Evolutionary conservation across 2,113 vertebrate species (phyloP).

Genomic region (Poeciliopsis retropinna): DNA sequence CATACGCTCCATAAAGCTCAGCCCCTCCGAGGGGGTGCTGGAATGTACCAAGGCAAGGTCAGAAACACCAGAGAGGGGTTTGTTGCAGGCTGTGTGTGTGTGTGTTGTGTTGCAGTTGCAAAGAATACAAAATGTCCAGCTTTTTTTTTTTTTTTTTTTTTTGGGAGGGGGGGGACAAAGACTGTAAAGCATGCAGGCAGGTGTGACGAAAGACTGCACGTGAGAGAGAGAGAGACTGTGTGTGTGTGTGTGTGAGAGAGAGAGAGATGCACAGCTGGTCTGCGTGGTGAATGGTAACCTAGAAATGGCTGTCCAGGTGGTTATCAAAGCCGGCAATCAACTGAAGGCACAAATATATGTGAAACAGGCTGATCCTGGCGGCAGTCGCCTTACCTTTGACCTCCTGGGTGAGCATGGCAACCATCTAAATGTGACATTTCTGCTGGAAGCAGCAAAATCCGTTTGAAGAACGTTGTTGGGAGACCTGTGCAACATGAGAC

Average conservation of each 20-base stretch:
- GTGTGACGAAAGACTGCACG: conserved; percentile 27
- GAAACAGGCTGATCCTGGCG: conserved; percentile 2
- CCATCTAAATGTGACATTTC: background rate
- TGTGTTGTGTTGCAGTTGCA: conserved; percentile 21
- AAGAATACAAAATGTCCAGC: conserved; percentile 49
- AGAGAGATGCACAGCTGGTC: background rate
- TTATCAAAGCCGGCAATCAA: conserved; percentile 30
- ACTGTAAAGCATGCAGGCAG: conserved; percentile 44
- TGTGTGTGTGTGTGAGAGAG: too few species aligned
- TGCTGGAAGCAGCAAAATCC: background rate
- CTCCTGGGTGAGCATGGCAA: background rate
- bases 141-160: too few species aligned
- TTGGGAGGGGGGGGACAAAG: conserved; percentile 33
- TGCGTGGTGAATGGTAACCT: conserved; percentile 37
- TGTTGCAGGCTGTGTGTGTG: background rate
- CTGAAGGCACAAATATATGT: conserved; percentile 14
- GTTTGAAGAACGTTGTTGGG: background rate
- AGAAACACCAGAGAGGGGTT: conserved; percentile 61
- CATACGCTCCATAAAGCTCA: conserved; percentile 76
- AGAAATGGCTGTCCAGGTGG: conserved; percentile 47
- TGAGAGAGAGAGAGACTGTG: background rate
- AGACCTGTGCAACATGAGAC: conserved; percentile 26
- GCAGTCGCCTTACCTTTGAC: conserved; percentile 8
- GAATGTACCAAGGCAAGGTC: conserved; percentile 80
- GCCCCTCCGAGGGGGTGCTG: conserved; percentile 67